Percentiles rank a stretch among this genome's conserved stretches.
phyloP scores from a whole-genome alignment of 2,113 vertebrate species.

The Ceuthmochares aereus region DNA sequence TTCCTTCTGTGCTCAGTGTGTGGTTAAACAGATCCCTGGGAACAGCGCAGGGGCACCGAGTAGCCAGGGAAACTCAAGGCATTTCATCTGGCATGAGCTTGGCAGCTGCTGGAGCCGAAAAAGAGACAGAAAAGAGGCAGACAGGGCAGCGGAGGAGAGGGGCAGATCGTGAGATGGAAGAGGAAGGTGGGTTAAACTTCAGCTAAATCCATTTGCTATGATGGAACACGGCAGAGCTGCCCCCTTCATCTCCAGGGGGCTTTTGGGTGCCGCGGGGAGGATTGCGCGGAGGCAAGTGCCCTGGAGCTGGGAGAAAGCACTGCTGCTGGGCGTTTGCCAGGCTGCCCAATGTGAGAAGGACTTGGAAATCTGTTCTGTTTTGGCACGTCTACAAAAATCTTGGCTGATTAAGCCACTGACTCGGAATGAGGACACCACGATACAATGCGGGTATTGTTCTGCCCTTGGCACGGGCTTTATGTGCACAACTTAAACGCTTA shows the following conservation, averaged over 20 bases:
- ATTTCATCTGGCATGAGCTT: background rate
- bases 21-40: background rate
- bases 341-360: background rate
- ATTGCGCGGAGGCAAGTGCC: fast-evolving
- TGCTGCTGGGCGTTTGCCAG: background rate
- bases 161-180: fast-evolving
- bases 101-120: background rate
- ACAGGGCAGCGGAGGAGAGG: background rate
- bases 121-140: background rate
- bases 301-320: background rate
- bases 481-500: background rate
- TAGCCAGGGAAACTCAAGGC: background rate
- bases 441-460: constrained; percentile 34
- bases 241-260: background rate
- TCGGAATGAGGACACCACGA: background rate
- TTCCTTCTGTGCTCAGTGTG: background rate
- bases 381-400: background rate
- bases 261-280: background rate
- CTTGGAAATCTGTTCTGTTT: background rate
- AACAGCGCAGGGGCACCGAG: fast-evolving
- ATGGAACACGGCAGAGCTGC: background rate
- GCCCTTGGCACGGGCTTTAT: background rate
- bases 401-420: background rate
- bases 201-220: background rate
- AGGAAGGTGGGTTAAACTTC: background rate